phyloP scores from a whole-genome alignment of 2,797 vertebrate genomes.

The Hipposideros larvatus region DNA sequence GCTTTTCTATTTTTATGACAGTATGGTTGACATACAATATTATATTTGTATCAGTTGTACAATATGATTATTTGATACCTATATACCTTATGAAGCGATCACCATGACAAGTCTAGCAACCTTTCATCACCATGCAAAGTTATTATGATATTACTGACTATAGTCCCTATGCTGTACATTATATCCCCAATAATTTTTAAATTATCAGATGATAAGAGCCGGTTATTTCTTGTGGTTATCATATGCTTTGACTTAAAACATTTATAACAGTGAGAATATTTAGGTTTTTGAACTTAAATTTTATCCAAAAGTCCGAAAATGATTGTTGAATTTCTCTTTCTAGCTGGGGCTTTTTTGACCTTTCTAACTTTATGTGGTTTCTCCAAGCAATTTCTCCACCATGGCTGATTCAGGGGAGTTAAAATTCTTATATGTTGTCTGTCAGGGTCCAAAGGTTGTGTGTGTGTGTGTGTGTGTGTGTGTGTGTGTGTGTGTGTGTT shows the following conservation, averaged over 20 bases:
- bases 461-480: too few species aligned
- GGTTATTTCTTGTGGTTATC: neutral
- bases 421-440: neutral
- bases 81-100: neutral
- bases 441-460: neutral
- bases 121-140: neutral
- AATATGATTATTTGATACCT: neutral
- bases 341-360: neutral
- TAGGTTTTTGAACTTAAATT: neutral
- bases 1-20: neutral
- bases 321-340: neutral
- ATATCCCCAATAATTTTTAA: conserved; percentile 4
- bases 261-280: neutral
- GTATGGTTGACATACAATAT: neutral
- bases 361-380: neutral
- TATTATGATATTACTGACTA: neutral
- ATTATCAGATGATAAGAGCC: neutral
- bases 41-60: neutral
- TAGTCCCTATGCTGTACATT: neutral
- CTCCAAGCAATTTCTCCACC: neutral
- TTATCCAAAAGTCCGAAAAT: conserved; percentile 22
- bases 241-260: neutral
- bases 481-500: too few species aligned
- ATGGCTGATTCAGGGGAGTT: neutral
- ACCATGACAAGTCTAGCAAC: neutral